These are phyloP conservation scores for Melanotaenia maccullochi DNA, from an alignment of 2,797 vertebrate species.

Conservation along the genomic window DNA sequence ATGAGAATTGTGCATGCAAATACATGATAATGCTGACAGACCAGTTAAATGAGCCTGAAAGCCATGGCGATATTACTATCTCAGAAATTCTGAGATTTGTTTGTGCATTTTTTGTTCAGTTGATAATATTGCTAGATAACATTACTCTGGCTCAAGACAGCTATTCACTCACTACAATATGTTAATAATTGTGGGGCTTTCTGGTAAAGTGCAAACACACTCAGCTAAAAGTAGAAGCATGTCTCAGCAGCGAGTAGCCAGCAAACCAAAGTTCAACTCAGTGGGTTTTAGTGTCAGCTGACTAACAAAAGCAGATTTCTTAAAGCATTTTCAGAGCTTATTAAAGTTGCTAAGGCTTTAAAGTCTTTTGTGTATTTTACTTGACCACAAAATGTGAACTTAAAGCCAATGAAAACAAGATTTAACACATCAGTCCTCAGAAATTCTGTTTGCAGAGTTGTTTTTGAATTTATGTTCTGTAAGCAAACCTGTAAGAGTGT, in stretches of 20 bases:
- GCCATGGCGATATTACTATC: too few relatives aligned
- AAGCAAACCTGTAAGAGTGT: neutral
- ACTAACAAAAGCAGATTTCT: conserved; percentile 65
- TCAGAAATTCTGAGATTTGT: too few relatives aligned
- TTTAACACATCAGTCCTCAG: neutral
- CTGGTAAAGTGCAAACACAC: neutral
- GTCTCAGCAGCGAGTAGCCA: conserved; percentile 21
- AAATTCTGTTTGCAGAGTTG: neutral
- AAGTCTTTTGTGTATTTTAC: too few relatives aligned
- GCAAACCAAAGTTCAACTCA: conserved; percentile 46
- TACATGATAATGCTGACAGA: too few relatives aligned
- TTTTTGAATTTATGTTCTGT: neutral
- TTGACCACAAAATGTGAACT: neutral
- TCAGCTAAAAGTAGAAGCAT: neutral
- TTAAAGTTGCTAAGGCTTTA: conserved; percentile 27
- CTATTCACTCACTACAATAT: too few relatives aligned
- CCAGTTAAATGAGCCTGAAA: too few relatives aligned
- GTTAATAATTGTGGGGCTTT: neutral
- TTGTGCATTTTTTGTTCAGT: too few relatives aligned
- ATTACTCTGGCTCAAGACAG: too few relatives aligned
- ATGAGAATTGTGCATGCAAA: neutral
- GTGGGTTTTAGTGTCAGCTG: conserved; percentile 43
- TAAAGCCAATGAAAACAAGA: neutral
- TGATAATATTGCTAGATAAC: too few relatives aligned
- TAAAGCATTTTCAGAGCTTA: conserved; percentile 46